Conservation (phyloP, 1,140 invertebrate species). For the Thaumatotibia leucotreta region DNA sequence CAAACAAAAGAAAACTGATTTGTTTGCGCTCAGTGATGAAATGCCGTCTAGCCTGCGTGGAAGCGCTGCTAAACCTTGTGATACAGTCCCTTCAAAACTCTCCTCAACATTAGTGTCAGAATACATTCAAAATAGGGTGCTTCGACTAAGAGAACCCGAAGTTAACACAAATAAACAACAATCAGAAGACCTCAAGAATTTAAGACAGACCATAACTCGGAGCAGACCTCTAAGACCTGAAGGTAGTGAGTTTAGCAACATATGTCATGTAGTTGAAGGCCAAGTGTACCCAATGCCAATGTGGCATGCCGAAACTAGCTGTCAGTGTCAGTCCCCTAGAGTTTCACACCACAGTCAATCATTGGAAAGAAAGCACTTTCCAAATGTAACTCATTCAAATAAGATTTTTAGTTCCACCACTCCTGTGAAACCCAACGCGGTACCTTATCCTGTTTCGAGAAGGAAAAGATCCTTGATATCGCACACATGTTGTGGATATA, state of each 20-base stretch:
- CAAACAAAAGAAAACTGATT: conserved; percentile 43
- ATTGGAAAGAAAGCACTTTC: conserved; percentile 20
- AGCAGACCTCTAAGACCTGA: conserved; percentile 45
- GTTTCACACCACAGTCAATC: conserved; percentile 1
- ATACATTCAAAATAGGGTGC: conserved; percentile 54
- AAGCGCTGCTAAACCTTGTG: conserved; percentile 24
- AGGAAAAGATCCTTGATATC: conserved; percentile 31
- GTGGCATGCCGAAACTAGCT: conserved; percentile 47
- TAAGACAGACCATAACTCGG: conserved; percentile 56
- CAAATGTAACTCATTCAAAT: conserved; percentile 29
- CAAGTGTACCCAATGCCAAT: conserved; percentile 55
- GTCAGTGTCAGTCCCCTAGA: conserved; percentile 29
- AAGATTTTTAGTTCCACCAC: conserved; percentile 28
- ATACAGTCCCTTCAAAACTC: conserved; percentile 28
- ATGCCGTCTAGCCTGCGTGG: conserved; percentile 62
- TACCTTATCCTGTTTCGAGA: conserved; percentile 25
- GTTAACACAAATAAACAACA: conserved; percentile 26
- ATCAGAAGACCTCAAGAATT: conserved; percentile 46
- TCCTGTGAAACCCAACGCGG: conserved; percentile 10
- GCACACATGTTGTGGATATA: conserved; percentile 19
- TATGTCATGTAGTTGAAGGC: conserved; percentile 56
- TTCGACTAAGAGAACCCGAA: conserved; percentile 46
- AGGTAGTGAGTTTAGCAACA: conserved; percentile 50
- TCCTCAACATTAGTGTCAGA: conserved; percentile 58
- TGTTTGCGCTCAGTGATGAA: conserved; percentile 66